A percentile compares a stretch with the other conserved stretches of the same genome.
Conservation (phyloP, 2,888 invertebrate genomes). For the Bellardia bayeri region DNA sequence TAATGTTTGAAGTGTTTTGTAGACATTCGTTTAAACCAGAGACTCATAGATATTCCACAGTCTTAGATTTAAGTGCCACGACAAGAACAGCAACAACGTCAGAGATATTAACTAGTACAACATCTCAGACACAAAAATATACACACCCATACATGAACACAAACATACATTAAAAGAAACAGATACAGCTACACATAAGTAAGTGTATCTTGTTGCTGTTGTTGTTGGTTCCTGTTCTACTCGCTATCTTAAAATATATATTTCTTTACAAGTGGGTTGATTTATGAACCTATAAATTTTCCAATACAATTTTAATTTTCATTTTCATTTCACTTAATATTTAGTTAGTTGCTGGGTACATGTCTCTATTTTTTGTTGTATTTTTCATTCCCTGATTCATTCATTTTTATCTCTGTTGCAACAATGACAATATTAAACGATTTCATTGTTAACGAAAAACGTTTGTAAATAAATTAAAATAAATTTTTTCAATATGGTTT, state of each 20-base stretch:
- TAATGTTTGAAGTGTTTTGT: constrained; percentile 71
- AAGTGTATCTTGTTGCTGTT: constrained; percentile 50
- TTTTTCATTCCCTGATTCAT: constrained; percentile 20
- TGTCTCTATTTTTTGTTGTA: constrained; percentile 24
- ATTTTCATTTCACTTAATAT: constrained; percentile 66
- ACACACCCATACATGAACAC: neutral
- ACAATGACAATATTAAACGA: constrained; percentile 43
- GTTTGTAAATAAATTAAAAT: constrained; percentile 32
- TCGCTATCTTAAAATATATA: constrained; percentile 53
- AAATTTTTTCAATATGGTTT: constrained; percentile 52
- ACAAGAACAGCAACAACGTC: constrained; percentile 26
- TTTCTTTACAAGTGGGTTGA: constrained; percentile 65
- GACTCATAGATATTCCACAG: constrained; percentile 60
- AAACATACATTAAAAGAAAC: neutral
- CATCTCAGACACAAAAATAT: constrained; percentile 7
- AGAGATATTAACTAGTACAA: constrained; percentile 37
- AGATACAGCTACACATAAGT: constrained; percentile 12
- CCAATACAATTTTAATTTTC: constrained; percentile 69
- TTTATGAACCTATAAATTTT: constrained; percentile 72
- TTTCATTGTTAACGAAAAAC: constrained; percentile 22
- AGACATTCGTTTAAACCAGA: constrained; percentile 64
- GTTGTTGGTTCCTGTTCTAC: constrained; percentile 44
- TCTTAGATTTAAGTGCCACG: constrained; percentile 63
- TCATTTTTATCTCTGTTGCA: constrained; percentile 41
- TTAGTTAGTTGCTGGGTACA: constrained; percentile 9